Percentiles rank a stretch among this genome's conserved stretches.
phyloP scores from a whole-genome alignment of 2,888 invertebrate species.

The Labia minor region DNA sequence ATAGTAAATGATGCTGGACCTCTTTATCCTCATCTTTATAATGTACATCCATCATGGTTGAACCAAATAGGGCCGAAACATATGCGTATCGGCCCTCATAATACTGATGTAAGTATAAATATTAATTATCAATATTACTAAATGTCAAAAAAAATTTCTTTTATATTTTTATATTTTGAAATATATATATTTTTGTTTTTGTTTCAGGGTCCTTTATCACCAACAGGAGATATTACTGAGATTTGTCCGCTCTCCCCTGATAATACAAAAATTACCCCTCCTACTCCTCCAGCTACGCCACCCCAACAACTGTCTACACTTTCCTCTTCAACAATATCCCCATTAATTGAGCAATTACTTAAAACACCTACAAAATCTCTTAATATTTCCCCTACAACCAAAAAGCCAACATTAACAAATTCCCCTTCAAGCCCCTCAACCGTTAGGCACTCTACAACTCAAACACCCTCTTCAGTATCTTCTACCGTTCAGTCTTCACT shows the following conservation, averaged over 20 bases:
- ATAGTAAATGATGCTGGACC: slow-evolving; percentile 25
- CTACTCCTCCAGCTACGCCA: neutral
- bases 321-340: slow-evolving; percentile 4
- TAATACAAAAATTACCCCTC: neutral
- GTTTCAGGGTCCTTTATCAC: neutral
- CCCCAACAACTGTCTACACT: neutral
- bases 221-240: neutral
- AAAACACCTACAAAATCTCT: neutral
- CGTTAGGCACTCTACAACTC: slow-evolving; percentile 26
- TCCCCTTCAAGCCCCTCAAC: neutral
- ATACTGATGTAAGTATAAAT: neutral
- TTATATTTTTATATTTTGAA: neutral
- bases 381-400: neutral
- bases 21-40: slow-evolving; percentile 26
- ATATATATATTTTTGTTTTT: neutral
- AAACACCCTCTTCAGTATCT: slow-evolving; percentile 22
- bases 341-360: neutral
- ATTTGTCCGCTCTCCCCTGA: neutral
- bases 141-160: neutral
- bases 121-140: neutral
- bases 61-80: slow-evolving; percentile 26
- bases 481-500: slow-evolving; percentile 2
- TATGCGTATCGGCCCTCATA: slow-evolving; percentile 22
- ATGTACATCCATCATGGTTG: slow-evolving; percentile 26
- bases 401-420: neutral